Evolutionary conservation across 1,140 invertebrate species (phyloP).

Genomic region (Euura lappo): DNA sequence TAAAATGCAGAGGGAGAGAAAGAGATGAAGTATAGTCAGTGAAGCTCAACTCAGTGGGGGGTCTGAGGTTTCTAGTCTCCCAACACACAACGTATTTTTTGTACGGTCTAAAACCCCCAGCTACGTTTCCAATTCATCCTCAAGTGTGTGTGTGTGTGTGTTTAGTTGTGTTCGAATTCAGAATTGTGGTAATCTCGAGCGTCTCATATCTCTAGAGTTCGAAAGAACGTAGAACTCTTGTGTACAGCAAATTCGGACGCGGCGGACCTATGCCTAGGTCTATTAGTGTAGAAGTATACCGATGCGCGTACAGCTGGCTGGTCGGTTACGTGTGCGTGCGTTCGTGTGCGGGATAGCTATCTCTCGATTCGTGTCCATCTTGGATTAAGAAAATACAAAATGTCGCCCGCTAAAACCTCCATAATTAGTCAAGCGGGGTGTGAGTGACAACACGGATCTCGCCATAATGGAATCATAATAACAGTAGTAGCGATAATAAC

Average conservation of each 20-base stretch:
- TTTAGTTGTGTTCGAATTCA: not conserved
- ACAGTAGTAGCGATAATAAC: slow-evolving; percentile 34
- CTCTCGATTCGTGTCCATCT: slow-evolving; percentile 39
- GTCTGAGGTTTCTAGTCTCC: not conserved
- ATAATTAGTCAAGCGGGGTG: slow-evolving; percentile 53
- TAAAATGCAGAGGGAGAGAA: slow-evolving; percentile 14
- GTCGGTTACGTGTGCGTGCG: not conserved
- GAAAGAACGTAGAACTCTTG: no score
- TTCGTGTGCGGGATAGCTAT: not conserved
- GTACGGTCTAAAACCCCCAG: not conserved
- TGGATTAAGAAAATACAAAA: slow-evolving; percentile 49
- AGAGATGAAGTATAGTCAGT: slow-evolving; percentile 21
- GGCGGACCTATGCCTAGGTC: no score
- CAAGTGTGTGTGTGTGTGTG: not conserved
- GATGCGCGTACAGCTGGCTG: no score
- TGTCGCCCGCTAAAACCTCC: slow-evolving; percentile 52
- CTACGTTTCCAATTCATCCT: not conserved
- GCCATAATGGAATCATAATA: slow-evolving; percentile 41
- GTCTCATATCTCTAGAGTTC: no score
- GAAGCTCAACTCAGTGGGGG: slow-evolving; percentile 14
- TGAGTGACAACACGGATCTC: slow-evolving; percentile 42
- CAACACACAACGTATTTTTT: no score
- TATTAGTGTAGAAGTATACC: no score
- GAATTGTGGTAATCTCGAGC: no score
- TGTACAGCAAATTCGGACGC: no score